Conservation (phyloP, 1,140 invertebrate genomes). For the Heliconius himera region DNA sequence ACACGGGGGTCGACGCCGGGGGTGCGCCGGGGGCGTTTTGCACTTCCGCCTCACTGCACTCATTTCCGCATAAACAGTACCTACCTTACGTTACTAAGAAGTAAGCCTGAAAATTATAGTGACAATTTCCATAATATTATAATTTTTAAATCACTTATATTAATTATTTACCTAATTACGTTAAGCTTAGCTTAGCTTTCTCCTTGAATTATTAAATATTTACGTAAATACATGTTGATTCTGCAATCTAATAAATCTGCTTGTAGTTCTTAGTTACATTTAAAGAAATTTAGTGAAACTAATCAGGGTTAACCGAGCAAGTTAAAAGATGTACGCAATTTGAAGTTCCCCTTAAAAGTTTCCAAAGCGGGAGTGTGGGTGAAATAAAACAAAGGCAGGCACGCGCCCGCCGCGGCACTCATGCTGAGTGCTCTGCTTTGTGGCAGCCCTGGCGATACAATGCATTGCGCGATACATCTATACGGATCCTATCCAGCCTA, state of each 20-base stretch:
- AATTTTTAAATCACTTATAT: slow-evolving; percentile 30
- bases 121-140: slow-evolving; percentile 34
- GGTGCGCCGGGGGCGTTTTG: slow-evolving; percentile 63
- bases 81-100: slow-evolving; percentile 66
- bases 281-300: slow-evolving; percentile 39
- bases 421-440: slow-evolving; percentile 79
- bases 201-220: not conserved
- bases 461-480: slow-evolving; percentile 58
- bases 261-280: not conserved
- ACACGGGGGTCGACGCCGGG: slow-evolving; percentile 69
- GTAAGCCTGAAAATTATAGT: slow-evolving; percentile 55
- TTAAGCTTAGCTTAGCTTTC: not conserved
- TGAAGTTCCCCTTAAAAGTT: slow-evolving; percentile 75
- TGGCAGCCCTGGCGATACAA: slow-evolving; percentile 71
- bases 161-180: not conserved
- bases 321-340: slow-evolving; percentile 71
- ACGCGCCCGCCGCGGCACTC: slow-evolving; percentile 73
- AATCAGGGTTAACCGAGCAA: slow-evolving; percentile 62
- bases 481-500: slow-evolving; percentile 47
- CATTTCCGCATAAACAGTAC: slow-evolving; percentile 79
- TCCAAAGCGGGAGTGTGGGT: slow-evolving; percentile 74
- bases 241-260: not conserved
- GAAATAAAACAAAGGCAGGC: slow-evolving; percentile 78
- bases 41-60: slow-evolving; percentile 78
- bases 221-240: not conserved